phyloP scores from a whole-genome alignment of 2,113 vertebrate species.

The Sander vitreus region DNA sequence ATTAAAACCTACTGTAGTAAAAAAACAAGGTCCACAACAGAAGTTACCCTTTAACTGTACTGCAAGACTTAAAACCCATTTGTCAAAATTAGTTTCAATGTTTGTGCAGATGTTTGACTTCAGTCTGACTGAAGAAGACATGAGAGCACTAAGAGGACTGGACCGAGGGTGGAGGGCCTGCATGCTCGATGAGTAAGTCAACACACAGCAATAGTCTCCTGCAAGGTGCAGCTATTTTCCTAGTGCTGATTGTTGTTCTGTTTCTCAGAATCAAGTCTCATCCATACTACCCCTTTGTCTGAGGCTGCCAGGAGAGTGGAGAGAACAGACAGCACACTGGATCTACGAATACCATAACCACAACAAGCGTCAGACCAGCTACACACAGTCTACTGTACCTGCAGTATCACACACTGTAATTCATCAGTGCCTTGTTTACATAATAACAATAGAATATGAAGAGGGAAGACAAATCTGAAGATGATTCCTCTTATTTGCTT shows the following conservation, averaged over 20 bases:
- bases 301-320: conserved; percentile 17
- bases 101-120: conserved; percentile 84
- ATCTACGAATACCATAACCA: neutral
- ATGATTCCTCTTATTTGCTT: neutral
- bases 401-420: neutral
- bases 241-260: neutral
- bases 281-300: conserved; percentile 83
- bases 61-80: neutral
- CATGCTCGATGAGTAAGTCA: conserved; percentile 64
- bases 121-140: conserved; percentile 77
- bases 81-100: neutral
- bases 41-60: neutral
- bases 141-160: conserved; percentile 73
- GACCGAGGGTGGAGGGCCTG: conserved; percentile 78
- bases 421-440: neutral
- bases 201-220: rapidly evolving
- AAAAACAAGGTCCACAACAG: no score
- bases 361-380: neutral
- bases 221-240: neutral
- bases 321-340: neutral
- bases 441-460: neutral
- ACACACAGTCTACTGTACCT: neutral
- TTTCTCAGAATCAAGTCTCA: conserved; percentile 77
- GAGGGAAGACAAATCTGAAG: neutral
- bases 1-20: no score